A percentile compares a stretch with the other conserved stretches of the same genome.
phyloP scores from a whole-genome alignment of 2,113 vertebrate species.

The Xenopus laevis region DNA sequence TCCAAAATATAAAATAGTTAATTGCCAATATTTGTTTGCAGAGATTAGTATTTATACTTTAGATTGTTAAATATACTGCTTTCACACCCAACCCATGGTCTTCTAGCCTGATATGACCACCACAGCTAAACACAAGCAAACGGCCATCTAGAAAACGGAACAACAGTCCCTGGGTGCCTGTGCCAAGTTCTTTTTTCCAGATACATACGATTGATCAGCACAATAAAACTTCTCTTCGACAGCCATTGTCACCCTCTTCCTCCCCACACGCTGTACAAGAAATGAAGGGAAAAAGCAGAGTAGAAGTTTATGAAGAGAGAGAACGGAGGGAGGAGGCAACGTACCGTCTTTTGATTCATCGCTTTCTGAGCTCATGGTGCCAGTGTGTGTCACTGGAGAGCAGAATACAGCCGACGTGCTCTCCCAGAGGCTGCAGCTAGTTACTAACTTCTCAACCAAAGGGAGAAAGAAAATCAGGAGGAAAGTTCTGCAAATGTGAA shows the following conservation, averaged over 20 bases:
- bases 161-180: constrained; percentile 14
- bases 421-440: constrained; percentile 39
- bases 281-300: no score
- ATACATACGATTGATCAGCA: no score
- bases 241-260: no score
- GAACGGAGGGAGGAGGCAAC: not conserved
- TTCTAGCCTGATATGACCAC: no score
- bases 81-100: no score
- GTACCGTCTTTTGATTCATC: constrained; percentile 69
- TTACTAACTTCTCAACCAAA: constrained; percentile 36
- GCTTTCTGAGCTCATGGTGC: constrained; percentile 62
- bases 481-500: constrained; percentile 60
- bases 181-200: constrained; percentile 7
- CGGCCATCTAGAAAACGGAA: constrained; percentile 22
- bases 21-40: no score
- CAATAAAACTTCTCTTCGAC: no score
- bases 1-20: no score
- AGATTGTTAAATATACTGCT: no score
- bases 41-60: no score
- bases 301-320: not conserved
- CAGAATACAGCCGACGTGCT: constrained; percentile 43
- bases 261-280: no score
- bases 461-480: constrained; percentile 42
- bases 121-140: not conserved
- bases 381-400: constrained; percentile 41